phyloP scores from a whole-genome alignment of 2,888 invertebrate species.

The Stenodema calcarata region DNA sequence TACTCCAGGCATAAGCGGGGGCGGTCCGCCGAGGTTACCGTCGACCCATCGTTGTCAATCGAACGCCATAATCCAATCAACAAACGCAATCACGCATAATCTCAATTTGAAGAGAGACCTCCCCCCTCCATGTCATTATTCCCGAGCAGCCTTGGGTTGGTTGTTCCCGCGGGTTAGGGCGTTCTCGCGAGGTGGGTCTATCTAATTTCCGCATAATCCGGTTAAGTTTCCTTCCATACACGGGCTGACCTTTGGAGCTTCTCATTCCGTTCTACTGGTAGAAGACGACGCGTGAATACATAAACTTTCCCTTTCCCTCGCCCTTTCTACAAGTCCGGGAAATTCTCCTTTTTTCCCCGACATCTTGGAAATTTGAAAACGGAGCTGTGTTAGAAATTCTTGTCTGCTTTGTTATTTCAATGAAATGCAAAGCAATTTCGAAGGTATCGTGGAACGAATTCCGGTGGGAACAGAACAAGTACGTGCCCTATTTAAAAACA shows the following conservation, averaged over 20 bases:
- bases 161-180: slow-evolving; percentile 4
- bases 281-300: slow-evolving; percentile 5
- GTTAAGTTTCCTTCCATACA: slow-evolving; percentile 31
- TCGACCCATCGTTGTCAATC: neutral
- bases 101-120: slow-evolving; percentile 42
- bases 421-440: too few relatives aligned
- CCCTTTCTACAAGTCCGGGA: too few relatives aligned
- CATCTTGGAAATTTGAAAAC: too few relatives aligned
- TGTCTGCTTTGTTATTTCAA: too few relatives aligned
- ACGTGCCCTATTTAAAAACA: too few relatives aligned
- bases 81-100: slow-evolving; percentile 49
- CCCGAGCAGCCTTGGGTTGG: slow-evolving; percentile 2
- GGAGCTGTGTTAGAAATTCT: too few relatives aligned
- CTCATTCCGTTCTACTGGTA: neutral
- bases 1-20: neutral
- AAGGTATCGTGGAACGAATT: too few relatives aligned
- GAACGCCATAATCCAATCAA: slow-evolving; percentile 42
- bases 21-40: slow-evolving; percentile 9
- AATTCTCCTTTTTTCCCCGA: too few relatives aligned
- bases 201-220: slow-evolving; percentile 48
- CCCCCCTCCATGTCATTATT: neutral
- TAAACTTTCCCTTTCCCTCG: neutral
- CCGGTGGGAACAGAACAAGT: too few relatives aligned
- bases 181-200: neutral
- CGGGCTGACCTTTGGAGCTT: neutral